Evolutionary conservation across 2,797 vertebrate species (phyloP).

Genomic region (Ctenochaetus hawaiiensis): DNA sequence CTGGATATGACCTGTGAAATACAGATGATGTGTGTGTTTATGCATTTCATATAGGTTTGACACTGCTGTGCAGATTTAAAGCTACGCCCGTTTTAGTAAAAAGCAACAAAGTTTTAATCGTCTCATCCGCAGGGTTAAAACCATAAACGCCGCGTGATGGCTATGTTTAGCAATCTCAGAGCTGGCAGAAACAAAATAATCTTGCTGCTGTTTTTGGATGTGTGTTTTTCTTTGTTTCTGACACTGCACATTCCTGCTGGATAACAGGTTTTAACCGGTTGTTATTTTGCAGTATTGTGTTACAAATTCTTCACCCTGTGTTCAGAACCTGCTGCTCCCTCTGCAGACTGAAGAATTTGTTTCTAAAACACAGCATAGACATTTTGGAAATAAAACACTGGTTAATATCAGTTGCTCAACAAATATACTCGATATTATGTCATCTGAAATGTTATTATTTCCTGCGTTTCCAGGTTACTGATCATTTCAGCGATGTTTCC

Average conservation of each 20-base stretch:
- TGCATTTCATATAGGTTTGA: slow-evolving; percentile 12
- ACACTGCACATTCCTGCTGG: slow-evolving; percentile 79
- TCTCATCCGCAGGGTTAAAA: slow-evolving; percentile 42
- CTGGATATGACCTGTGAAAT: slow-evolving; percentile 38
- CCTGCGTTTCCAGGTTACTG: background rate
- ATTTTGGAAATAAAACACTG: slow-evolving; percentile 35
- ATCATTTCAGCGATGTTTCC: background rate
- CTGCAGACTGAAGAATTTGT: slow-evolving; percentile 53
- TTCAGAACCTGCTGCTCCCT: slow-evolving; percentile 61
- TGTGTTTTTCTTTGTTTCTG: slow-evolving; percentile 73
- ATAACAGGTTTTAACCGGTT: slow-evolving; percentile 78
- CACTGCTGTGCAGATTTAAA: slow-evolving; percentile 27
- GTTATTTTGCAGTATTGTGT: slow-evolving; percentile 74
- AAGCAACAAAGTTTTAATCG: slow-evolving; percentile 52
- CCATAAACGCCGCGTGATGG: slow-evolving; percentile 28
- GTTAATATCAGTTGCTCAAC: background rate
- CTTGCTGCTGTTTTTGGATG: slow-evolving; percentile 71
- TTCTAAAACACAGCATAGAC: slow-evolving; percentile 45
- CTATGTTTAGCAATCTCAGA: slow-evolving; percentile 71
- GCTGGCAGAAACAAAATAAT: slow-evolving; percentile 69
- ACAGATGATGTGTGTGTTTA: slow-evolving; percentile 40
- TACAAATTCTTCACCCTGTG: slow-evolving; percentile 67
- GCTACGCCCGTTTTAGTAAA: slow-evolving; percentile 47
- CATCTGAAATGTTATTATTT: slow-evolving; percentile 9
- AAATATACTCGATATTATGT: slow-evolving; percentile 24